Evolutionary conservation across 1,140 invertebrate genomes (phyloP).

Genomic region (Drosophila nasuta): DNA sequence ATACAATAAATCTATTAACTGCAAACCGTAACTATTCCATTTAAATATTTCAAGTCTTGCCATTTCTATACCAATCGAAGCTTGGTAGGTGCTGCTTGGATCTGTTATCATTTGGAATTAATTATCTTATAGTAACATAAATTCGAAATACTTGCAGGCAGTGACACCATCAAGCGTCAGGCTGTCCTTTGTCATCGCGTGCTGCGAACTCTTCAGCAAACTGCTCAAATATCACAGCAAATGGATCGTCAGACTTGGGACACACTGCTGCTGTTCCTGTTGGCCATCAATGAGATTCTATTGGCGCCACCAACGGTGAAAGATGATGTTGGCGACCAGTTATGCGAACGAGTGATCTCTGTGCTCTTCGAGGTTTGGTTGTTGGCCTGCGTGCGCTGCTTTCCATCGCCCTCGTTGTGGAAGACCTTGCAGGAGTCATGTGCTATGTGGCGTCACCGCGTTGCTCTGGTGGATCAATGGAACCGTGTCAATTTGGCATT

Average conservation of each 20-base stretch:
- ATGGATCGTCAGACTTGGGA: slow-evolving; percentile 96
- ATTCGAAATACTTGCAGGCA: slow-evolving; percentile 86
- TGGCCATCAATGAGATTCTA: slow-evolving; percentile 96
- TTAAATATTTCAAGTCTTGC: slow-evolving; percentile 89
- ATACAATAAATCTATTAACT: not conserved
- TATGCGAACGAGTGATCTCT: slow-evolving; percentile 96
- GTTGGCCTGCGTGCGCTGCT: slow-evolving; percentile 94
- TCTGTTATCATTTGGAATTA: not conserved
- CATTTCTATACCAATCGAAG: slow-evolving; percentile 94
- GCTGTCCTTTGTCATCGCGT: slow-evolving; percentile 98
- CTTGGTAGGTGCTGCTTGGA: slow-evolving; percentile 88
- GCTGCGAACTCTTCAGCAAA: slow-evolving; percentile 93
- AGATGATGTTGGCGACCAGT: slow-evolving; percentile 97
- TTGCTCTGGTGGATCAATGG: slow-evolving; percentile 97
- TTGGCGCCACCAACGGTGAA: slow-evolving; percentile 96
- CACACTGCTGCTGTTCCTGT: slow-evolving; percentile 93
- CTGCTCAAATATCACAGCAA: slow-evolving; percentile 92
- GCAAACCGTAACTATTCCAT: slow-evolving; percentile 33
- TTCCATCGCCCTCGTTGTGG: slow-evolving; percentile 97
- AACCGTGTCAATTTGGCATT: slow-evolving; percentile 96
- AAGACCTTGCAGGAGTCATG: slow-evolving; percentile 97
- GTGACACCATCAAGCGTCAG: slow-evolving; percentile 96
- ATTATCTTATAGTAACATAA: not conserved
- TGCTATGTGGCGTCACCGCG: slow-evolving; percentile 95
- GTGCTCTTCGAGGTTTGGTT: slow-evolving; percentile 98